A percentile compares a stretch with the other conserved stretches of the same genome.
Conservation (phyloP, 92 coral and sea anemone species). For the Pocillopora meandrina region DNA sequence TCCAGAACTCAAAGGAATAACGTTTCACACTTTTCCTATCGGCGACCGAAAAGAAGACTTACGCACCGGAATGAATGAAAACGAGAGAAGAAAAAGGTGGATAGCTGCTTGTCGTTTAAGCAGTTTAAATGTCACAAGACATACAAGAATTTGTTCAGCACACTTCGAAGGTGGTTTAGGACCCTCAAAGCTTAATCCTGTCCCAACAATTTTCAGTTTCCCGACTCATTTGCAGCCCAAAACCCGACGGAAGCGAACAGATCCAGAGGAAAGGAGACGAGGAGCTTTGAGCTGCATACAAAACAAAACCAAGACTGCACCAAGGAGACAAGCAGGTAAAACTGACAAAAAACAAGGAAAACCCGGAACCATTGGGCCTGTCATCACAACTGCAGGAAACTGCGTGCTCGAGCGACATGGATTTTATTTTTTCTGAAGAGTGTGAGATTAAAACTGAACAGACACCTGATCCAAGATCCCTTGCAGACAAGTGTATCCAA, state of each 20-base stretch:
- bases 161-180: conserved; percentile 42
- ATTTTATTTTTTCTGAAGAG: neutral
- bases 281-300: conserved; percentile 2
- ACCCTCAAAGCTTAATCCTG: conserved; percentile 28
- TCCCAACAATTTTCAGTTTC: conserved; percentile 27
- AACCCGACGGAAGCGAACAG: too few species aligned
- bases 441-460: neutral
- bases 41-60: conserved; percentile 20
- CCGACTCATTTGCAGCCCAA: neutral
- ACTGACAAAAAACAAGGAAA: neutral
- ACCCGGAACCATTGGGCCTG: neutral
- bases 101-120: conserved; percentile 34
- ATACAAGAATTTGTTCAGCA: conserved; percentile 31
- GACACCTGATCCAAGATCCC: neutral
- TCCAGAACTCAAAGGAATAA: conserved; percentile 1
- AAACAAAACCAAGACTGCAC: neutral
- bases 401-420: neutral
- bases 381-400: neutral
- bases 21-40: conserved; percentile 24
- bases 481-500: conserved; percentile 29
- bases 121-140: conserved; percentile 35
- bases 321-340: neutral
- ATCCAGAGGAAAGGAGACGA: neutral
- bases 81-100: conserved; percentile 22
- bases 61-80: conserved; percentile 39